These are phyloP conservation scores for Gambusia yucatana DNA, from an alignment of 2,797 vertebrate genomes.

Conservation along the genomic window DNA sequence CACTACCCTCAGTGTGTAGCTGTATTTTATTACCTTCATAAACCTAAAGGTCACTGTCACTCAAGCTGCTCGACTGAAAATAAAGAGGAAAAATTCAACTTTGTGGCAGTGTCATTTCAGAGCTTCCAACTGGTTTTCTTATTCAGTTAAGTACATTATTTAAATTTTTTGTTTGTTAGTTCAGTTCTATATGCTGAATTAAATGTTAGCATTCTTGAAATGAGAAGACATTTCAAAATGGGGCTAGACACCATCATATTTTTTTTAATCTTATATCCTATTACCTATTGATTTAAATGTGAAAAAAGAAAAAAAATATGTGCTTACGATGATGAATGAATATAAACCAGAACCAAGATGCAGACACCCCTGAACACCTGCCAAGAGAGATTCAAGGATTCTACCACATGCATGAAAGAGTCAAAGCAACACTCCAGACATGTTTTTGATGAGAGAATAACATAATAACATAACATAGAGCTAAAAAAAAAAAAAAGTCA, in stretches of 20 bases:
- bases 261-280: neutral
- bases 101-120: slow-evolving; percentile 1
- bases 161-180: neutral
- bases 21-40: slow-evolving; percentile 10
- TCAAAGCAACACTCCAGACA: too few relatives aligned
- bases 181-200: neutral
- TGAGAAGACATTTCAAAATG: neutral
- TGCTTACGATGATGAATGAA: neutral
- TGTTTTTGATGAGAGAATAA: too few relatives aligned
- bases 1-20: neutral
- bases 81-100: neutral
- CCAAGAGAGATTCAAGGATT: too few relatives aligned
- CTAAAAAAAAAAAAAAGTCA: too few relatives aligned
- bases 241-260: neutral
- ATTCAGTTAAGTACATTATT: neutral
- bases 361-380: neutral
- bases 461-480: too few relatives aligned
- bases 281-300: neutral
- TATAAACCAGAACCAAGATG: neutral
- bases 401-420: too few relatives aligned
- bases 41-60: slow-evolving; percentile 31
- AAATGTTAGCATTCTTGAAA: neutral
- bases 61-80: slow-evolving; percentile 21
- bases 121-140: neutral
- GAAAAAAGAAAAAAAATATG: neutral